phyloP scores from a whole-genome alignment of 2,797 vertebrate genomes.

The Rhinella marina region DNA sequence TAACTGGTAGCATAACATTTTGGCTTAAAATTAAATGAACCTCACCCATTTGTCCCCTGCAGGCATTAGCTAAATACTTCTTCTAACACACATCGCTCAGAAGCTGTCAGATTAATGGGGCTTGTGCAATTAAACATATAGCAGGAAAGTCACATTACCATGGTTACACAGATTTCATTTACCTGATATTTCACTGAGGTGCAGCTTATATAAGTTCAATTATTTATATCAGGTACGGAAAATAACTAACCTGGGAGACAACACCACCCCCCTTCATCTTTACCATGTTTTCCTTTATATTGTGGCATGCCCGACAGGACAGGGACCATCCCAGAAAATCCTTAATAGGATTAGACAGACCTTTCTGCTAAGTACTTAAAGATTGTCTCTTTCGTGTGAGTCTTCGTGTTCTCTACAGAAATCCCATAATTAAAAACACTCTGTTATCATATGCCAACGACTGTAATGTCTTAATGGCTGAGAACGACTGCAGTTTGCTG shows the following conservation, averaged over 20 bases:
- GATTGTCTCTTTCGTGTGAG: slow-evolving; percentile 2
- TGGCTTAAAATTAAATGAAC: slow-evolving; percentile 74
- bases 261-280: not conserved
- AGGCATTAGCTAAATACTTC: slow-evolving; percentile 68
- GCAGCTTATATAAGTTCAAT: slow-evolving; percentile 11
- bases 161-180: slow-evolving; percentile 48
- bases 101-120: slow-evolving; percentile 65
- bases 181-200: slow-evolving; percentile 44
- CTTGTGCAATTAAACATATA: slow-evolving; percentile 67
- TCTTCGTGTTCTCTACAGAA: not conserved
- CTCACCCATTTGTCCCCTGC: slow-evolving; percentile 70
- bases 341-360: slow-evolving; percentile 18
- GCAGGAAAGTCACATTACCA: slow-evolving; percentile 59
- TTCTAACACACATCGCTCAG: slow-evolving; percentile 60
- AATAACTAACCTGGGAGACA: not conserved
- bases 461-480: not conserved
- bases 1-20: slow-evolving; percentile 71
- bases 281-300: not conserved
- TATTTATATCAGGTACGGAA: not conserved
- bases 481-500: not conserved
- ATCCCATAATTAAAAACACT: not conserved
- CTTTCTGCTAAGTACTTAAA: slow-evolving; percentile 15
- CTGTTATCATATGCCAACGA: slow-evolving; percentile 31
- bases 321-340: slow-evolving; percentile 1
- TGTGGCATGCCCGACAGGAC: not conserved